Evolutionary conservation across 2,113 vertebrate species (phyloP), one percentile per base, ranked within the genome.

Genomic region (Hippocampus barbouri): DNA sequence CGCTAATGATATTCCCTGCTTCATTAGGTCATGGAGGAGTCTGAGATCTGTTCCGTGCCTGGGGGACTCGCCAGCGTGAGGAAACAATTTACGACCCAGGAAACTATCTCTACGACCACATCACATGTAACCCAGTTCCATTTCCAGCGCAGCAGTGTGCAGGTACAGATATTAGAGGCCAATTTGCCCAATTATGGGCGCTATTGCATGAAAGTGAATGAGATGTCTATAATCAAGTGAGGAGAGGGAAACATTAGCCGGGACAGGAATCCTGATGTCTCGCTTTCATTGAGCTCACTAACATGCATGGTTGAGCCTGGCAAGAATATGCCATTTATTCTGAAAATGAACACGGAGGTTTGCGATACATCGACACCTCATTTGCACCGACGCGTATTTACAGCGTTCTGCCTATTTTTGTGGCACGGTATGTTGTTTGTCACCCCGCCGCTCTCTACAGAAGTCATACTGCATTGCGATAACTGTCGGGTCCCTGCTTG

Each of bases 51-150:
- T 79, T 93, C 92, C 40, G 90, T 97, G 87, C 93, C 95, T 75
- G 96, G 95, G 79, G 96, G 96, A 79, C 84, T 97, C 72, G 95
- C 94, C 86, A 94, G 92, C 60, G 89, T 96, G 87, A 95, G 94
- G 83, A 95, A 93, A 91, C 96, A 95, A 70, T 98, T 99, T 64
- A 95, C 98, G 82, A 94, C 87, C 82, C 93, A 92, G 57, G 87
- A 91, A 88, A 89, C 79, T 71, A 86, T 5, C 12, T 41, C 62
- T n/a, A 43, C 64, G 7, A 65, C 88, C 65, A 90, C 94, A 72
- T 89, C 92, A 60, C 87, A 79, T 49, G 92, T 94, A 85, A 88
- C 93, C 88, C 93, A 94, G 76, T 87, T 92, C 76, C 93, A 95
- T 40, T 88, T 91, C 41, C 93, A 93, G 59, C 94, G 94, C 1